Evolutionary conservation across 2,797 vertebrate genomes (phyloP).

Genomic region (Acipenser ruthenus): DNA sequence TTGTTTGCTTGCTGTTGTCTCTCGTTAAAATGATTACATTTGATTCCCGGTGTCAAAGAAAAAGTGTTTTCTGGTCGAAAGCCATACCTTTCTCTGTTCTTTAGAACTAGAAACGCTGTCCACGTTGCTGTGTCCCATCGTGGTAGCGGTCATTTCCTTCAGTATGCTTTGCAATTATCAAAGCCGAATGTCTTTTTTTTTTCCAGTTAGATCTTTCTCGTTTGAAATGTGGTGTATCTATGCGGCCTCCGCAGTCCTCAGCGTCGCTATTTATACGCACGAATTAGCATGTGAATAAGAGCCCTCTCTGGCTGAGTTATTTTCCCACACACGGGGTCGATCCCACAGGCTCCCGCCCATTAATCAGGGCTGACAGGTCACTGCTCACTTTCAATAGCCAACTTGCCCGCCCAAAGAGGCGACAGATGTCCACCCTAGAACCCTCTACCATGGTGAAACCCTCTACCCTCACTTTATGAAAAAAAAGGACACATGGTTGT

Average conservation of each 20-base stretch:
- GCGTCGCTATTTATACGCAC: constrained; percentile 70
- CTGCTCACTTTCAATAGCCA: constrained; percentile 69
- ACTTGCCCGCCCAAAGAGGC: constrained; percentile 53
- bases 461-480: constrained; percentile 34
- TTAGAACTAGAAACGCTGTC: constrained; percentile 58
- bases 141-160: constrained; percentile 65
- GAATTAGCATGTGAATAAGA: constrained; percentile 82
- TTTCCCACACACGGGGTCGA: constrained; percentile 78
- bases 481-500: too few species aligned
- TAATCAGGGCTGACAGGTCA: constrained; percentile 83
- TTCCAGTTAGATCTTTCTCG: constrained; percentile 12
- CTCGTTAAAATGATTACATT: too few species aligned
- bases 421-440: constrained; percentile 81
- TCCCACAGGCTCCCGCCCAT: constrained; percentile 61
- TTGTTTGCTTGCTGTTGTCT: too few species aligned
- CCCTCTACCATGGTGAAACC: constrained; percentile 46
- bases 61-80: too few species aligned
- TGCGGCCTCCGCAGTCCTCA: constrained; percentile 54
- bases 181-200: too few species aligned
- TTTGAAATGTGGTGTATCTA: constrained; percentile 41
- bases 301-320: constrained; percentile 65
- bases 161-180: too few species aligned
- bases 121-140: constrained; percentile 35
- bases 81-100: constrained; percentile 78
- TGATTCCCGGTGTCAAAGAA: too few species aligned